Base-by-base conservation (phyloP, 2,113 vertebrate species). In the Sardina pilchardus region DNA sequence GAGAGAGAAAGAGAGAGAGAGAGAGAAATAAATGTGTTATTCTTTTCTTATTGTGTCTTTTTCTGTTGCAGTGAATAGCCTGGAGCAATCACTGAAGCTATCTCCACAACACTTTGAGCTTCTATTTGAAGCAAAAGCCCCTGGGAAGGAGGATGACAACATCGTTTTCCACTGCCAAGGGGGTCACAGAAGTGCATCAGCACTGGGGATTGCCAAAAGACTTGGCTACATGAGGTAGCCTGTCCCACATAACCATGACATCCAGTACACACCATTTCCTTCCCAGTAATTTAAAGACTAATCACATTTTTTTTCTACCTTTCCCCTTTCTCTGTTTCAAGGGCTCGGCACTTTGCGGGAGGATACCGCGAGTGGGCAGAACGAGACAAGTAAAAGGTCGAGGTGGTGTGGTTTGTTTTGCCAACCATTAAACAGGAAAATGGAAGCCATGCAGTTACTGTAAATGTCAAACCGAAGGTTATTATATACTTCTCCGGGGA, bases 81-180 rank as follows among this genome's bases (percentile, higher is more conserved):
- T 96, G 85, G 95, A 96, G 85, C 91, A 92, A 21, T 95, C 94
- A 30, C 91, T 97, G 82, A 92, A 93, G 84, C 93, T 96, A 88
- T 87, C 93, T 5, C 92, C 95, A 2, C 88, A 92, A 43, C 82
- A 56, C 6, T 97, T 97, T 88, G 81, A 92, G 90, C 88, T 88
- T 86, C 88, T 50, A 10, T 96, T 93, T 88, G 82, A 90, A 0
- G 92, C 94, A 0, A 91, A 90, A 80, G 91, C 94, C 82, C 96
- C 95, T 0, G 83, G 7, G 75, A 93, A 91, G 88, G 88, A 93
- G 0, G 95, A 95, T 0, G 63, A 92, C 86, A 93, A 96, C 82
- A 92, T 96, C 0, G 88, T 96, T 85, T 95, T 97, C 89, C 93
- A 96, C 48, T 96, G 96, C 89, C 94, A 87, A 81, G 91, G 88